A percentile compares a stretch with the other conserved stretches of the same genome.
Conservation (phyloP, 2,888 invertebrate genomes). For the Conomelus anceps region DNA sequence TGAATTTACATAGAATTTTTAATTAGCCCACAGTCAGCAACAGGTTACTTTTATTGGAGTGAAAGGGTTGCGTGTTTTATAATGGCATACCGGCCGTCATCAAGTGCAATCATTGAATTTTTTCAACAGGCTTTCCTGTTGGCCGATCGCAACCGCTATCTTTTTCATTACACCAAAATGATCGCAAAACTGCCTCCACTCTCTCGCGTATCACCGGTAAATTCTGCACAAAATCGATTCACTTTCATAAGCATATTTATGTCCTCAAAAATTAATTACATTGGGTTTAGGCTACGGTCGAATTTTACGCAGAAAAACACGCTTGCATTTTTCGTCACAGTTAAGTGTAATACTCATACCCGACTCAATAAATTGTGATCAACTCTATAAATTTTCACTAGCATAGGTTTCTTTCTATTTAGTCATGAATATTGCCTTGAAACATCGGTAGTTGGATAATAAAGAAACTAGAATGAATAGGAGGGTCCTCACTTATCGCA, state of each 20-base stretch:
- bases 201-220: not conserved
- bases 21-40: not conserved
- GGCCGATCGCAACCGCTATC: not conserved
- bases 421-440: no score
- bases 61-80: not conserved
- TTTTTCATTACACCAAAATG: not conserved
- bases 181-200: not conserved
- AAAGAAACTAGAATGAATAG: no score
- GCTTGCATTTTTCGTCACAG: not conserved
- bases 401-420: no score
- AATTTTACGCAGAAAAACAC: not conserved
- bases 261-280: not conserved
- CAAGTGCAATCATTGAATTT: not conserved
- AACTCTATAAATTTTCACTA: no score
- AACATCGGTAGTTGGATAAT: no score
- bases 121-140: not conserved
- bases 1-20: not conserved
- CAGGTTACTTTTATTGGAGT: not conserved
- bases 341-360: no score
- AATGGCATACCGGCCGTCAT: not conserved
- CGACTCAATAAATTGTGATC: no score
- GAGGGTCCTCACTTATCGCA: no score
- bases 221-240: not conserved
- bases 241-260: not conserved
- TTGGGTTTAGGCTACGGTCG: no score